Conservation (phyloP, 2,888 invertebrate species). For the Stenchaetothrips biformis region DNA sequence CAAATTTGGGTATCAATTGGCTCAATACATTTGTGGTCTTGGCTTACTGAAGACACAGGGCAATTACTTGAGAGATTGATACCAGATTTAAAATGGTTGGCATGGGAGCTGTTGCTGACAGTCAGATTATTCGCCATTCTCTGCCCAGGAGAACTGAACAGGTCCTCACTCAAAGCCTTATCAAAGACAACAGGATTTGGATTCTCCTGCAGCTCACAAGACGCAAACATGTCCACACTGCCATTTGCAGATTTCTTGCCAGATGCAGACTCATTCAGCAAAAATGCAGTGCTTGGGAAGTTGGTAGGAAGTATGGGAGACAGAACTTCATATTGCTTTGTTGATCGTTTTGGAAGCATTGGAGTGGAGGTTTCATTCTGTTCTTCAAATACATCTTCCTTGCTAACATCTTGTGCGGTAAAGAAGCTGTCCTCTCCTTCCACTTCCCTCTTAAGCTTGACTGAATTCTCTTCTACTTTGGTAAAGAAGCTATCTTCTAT, state of each 20-base stretch:
- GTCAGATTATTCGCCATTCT: too few relatives aligned
- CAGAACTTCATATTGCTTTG: neutral
- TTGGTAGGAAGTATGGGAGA: neutral
- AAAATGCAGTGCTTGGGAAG: neutral
- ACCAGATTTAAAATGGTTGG: too few relatives aligned
- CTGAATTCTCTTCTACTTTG: neutral
- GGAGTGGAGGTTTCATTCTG: neutral
- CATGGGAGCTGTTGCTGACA: too few relatives aligned
- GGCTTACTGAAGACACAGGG: too few relatives aligned
- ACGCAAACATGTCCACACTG: neutral
- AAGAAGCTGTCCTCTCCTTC: neutral
- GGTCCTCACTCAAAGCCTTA: neutral
- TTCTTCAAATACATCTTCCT: neutral
- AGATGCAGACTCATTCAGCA: neutral
- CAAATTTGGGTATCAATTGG: too few relatives aligned
- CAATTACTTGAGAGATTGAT: too few relatives aligned
- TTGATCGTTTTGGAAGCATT: neutral
- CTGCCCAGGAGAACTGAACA: too few relatives aligned
- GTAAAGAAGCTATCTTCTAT: neutral
- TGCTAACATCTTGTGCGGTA: neutral
- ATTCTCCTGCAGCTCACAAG: neutral
- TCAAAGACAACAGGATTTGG: neutral
- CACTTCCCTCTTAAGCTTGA: neutral
- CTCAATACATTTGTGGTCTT: too few relatives aligned
- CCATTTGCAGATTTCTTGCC: neutral